phyloP scores from a whole-genome alignment of 2,888 invertebrate genomes.

The Dicyrtomina minuta region DNA sequence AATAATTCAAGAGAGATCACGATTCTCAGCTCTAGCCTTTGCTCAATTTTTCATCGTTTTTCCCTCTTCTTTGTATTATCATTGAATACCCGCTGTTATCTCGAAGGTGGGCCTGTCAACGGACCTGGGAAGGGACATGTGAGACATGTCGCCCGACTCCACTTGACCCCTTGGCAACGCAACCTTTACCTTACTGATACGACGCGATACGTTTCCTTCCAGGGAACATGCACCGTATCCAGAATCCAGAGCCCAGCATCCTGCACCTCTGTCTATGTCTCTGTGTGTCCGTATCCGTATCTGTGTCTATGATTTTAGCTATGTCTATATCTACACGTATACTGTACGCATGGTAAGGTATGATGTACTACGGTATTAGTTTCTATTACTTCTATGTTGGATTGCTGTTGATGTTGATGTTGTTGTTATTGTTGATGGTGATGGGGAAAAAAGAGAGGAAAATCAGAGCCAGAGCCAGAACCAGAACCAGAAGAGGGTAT shows the following conservation, averaged over 20 bases:
- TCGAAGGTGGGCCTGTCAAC: conserved; percentile 54
- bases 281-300: neutral
- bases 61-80: conserved; percentile 41
- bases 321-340: neutral
- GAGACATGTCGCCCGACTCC: conserved; percentile 32
- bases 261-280: no score
- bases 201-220: no score
- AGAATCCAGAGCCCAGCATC: no score
- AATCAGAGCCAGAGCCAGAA: no score
- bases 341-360: neutral
- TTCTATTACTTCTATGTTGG: no score
- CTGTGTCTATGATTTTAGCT: neutral
- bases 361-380: no score
- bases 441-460: no score
- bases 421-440: no score
- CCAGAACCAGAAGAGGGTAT: no score
- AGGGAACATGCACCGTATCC: no score
- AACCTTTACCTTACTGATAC: no score
- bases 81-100: conserved; percentile 53
- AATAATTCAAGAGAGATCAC: conserved; percentile 32
- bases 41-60: conserved; percentile 53
- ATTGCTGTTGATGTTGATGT: no score
- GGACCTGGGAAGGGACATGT: conserved; percentile 35
- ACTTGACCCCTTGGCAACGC: conserved; percentile 16
- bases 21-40: conserved; percentile 27